Percentiles rank a stretch among this genome's conserved stretches.
phyloP scores from a whole-genome alignment of 2,888 invertebrate species.

The Myopa tessellatipennis region DNA sequence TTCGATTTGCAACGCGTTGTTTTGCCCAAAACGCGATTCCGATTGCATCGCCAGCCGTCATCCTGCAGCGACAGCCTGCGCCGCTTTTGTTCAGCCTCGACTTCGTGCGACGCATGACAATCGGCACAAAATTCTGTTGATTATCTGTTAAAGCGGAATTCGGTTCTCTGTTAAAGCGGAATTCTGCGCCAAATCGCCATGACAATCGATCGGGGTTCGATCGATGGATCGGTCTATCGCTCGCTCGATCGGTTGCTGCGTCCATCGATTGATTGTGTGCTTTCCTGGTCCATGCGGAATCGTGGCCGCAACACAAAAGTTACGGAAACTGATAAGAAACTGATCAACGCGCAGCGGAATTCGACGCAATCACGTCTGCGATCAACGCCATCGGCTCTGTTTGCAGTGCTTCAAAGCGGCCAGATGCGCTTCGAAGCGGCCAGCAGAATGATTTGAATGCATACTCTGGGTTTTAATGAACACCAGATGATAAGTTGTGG shows the following conservation, averaged over 20 bases:
- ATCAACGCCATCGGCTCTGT: background rate
- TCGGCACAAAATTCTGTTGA: no score
- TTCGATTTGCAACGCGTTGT: constrained; percentile 10
- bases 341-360: background rate
- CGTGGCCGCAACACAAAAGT: no score
- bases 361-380: background rate
- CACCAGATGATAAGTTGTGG: no score
- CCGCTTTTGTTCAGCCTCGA: background rate
- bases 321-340: no score
- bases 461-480: no score
- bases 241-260: background rate
- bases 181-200: no score
- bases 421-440: background rate
- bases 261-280: background rate
- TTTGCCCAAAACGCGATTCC: background rate
- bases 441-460: no score
- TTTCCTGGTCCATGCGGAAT: background rate
- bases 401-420: background rate
- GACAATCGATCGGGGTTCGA: background rate
- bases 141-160: no score
- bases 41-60: constrained; percentile 7
- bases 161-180: no score
- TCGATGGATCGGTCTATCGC: background rate
- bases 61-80: background rate
- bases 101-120: background rate